phyloP scores from a whole-genome alignment of 2,797 vertebrate species.

The Parauchenoglanis ngamensis region DNA sequence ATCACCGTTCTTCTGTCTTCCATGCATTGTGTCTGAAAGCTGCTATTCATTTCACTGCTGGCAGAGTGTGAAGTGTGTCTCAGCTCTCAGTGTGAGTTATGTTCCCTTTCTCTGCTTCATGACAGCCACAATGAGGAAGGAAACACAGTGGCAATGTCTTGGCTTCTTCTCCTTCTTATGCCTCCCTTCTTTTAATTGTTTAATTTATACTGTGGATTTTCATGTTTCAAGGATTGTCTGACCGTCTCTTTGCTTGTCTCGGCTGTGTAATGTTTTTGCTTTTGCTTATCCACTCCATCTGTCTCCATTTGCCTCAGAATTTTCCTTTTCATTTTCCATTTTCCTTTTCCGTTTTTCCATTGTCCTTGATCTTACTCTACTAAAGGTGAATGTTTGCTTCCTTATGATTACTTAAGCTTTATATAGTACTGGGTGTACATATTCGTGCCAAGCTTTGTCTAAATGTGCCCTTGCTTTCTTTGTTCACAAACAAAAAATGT shows the following conservation, averaged over 20 bases:
- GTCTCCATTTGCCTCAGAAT: background rate
- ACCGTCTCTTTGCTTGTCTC: background rate
- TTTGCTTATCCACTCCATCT: background rate
- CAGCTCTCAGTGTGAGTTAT: constrained; percentile 26
- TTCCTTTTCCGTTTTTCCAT: background rate
- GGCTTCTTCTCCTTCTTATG: background rate
- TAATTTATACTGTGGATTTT: background rate
- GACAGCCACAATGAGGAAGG: background rate
- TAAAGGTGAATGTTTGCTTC: background rate
- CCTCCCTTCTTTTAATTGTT: background rate
- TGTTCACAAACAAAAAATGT: background rate
- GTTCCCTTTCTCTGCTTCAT: constrained; percentile 6
- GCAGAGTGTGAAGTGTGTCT: constrained; percentile 25
- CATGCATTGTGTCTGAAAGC: constrained; percentile 39
- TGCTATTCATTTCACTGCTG: constrained; percentile 34
- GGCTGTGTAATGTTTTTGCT: background rate
- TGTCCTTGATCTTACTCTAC: background rate
- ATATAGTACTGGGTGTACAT: too few species aligned
- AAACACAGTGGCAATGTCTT: background rate
- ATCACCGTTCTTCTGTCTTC: constrained; percentile 27
- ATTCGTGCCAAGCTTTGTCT: background rate
- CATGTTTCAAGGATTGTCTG: background rate
- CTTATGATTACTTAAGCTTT: background rate
- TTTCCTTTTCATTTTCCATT: background rate
- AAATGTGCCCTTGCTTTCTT: background rate